Evolutionary conservation across 2,888 invertebrate genomes (phyloP), one percentile per base, ranked within the genome.

Genomic region (Tetramorium bicarinatum): DNA sequence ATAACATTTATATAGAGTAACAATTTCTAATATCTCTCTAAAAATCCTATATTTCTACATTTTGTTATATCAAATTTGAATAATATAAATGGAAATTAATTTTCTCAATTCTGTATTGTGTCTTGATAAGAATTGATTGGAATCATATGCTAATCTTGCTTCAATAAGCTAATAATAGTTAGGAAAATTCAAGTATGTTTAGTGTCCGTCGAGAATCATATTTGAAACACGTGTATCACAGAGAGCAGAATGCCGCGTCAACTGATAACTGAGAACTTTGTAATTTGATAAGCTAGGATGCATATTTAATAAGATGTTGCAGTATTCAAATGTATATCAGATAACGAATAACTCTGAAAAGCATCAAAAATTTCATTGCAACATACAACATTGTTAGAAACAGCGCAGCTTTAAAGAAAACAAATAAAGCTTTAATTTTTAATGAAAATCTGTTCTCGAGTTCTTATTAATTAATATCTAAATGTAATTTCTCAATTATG

Each of bases 331-430:
- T 72, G 38, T 41, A 18, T 41, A 25, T 41, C 18, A 72, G 6
- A 21, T 71, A 52, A 71, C 8, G 34, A 71, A 72, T 38, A 72
- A 54, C 15, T 71, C 11, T 49, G 3, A 41, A 25, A 54, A 38
- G 11, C n/a, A n/a, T 15, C 2, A 54, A 0, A 38, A 38, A 56
- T 21, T 21, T 41, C 1, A 11, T 21, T 41, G 18, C 38, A 13
- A 54, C 18, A 38, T 52, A 15, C 25, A 69, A 52, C 1, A 38
- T 38, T 15, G 8, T 38, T 54, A 54, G 15, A 21, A 54, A 54
- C 2, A 6, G 9, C 4, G 8, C n/a, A 69, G 7, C 8, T 49
- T 49, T 67, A n/a, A 25, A 34, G 29, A 8, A 8, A 59, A 38
- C 15, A 15, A 72, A 34, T 34, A 34, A 56, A 72, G 25, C 21